phyloP scores from a whole-genome alignment of 2,888 invertebrate species.

The Zygogramma bicolorata region DNA sequence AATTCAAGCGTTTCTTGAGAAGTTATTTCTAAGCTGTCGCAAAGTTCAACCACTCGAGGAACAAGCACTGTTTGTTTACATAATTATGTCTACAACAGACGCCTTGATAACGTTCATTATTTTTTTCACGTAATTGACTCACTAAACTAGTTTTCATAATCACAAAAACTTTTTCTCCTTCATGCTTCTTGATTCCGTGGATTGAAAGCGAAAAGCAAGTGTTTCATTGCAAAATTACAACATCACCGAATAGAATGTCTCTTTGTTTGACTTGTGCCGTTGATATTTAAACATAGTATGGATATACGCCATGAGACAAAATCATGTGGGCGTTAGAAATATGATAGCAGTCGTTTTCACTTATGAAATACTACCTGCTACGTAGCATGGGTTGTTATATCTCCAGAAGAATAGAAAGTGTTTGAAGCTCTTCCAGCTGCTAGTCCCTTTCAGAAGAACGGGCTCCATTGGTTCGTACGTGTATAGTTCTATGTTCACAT shows the following conservation, averaged over 20 bases:
- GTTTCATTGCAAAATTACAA: not conserved
- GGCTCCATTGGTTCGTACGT: too few species aligned
- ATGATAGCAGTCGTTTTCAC: too few species aligned
- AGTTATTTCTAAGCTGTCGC: too few species aligned
- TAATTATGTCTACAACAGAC: not conserved
- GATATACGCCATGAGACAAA: too few species aligned
- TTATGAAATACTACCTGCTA: too few species aligned
- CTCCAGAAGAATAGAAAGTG: too few species aligned
- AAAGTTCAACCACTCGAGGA: not conserved
- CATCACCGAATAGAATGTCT: not conserved
- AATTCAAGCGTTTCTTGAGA: too few species aligned
- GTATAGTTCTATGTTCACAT: too few species aligned
- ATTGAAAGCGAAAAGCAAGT: not conserved
- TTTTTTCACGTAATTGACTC: conserved; percentile 1
- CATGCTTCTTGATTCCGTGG: not conserved
- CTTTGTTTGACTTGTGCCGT: not conserved
- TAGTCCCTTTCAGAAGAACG: too few species aligned
- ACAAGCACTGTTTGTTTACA: not conserved
- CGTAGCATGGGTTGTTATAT: too few species aligned
- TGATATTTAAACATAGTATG: not conserved
- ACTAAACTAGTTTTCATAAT: not conserved
- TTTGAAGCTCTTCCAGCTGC: too few species aligned
- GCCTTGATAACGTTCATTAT: not conserved
- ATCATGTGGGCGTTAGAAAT: too few species aligned
- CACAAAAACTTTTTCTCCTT: not conserved